Evolutionary conservation across 2,888 invertebrate species (phyloP).

Genomic region (Agrotis segetum): DNA sequence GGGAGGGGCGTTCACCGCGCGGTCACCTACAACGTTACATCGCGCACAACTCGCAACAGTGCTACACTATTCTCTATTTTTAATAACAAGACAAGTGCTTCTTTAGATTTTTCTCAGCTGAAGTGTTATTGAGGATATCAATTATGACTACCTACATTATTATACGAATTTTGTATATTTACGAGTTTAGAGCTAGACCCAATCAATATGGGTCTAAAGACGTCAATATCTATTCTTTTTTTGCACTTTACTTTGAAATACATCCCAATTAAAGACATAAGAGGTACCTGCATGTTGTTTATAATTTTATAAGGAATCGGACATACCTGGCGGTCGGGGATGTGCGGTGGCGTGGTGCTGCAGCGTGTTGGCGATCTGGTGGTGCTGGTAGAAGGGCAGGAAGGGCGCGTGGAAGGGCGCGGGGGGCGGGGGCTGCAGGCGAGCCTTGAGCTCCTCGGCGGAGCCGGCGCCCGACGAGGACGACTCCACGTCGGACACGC

Average conservation of each 20-base stretch:
- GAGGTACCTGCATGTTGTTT: slow-evolving; percentile 21
- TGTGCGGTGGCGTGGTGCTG: slow-evolving; percentile 89
- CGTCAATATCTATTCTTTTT: slow-evolving; percentile 2
- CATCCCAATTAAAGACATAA: background rate
- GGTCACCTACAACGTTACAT: slow-evolving; percentile 78
- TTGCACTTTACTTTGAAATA: background rate
- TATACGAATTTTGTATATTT: slow-evolving; percentile 14
- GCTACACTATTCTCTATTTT: slow-evolving; percentile 69
- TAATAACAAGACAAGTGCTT: slow-evolving; percentile 51
- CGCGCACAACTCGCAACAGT: slow-evolving; percentile 46
- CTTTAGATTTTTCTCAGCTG: slow-evolving; percentile 46
- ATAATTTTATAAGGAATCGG: background rate
- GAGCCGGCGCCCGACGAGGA: slow-evolving; percentile 95
- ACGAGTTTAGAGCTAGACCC: background rate
- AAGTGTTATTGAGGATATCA: slow-evolving; percentile 34
- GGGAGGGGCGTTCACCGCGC: slow-evolving; percentile 77
- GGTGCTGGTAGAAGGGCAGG: slow-evolving; percentile 93
- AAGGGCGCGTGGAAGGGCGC: slow-evolving; percentile 90
- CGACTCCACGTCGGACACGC: slow-evolving; percentile 99
- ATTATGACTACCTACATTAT: slow-evolving; percentile 6
- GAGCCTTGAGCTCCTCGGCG: slow-evolving; percentile 96
- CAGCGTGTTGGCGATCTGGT: slow-evolving; percentile 87
- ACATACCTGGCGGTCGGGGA: slow-evolving; percentile 86
- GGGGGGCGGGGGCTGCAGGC: slow-evolving; percentile 94
- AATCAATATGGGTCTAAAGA: slow-evolving; percentile 2